Conservation (phyloP, 2,888 invertebrate species). For the Hyles lineata region DNA sequence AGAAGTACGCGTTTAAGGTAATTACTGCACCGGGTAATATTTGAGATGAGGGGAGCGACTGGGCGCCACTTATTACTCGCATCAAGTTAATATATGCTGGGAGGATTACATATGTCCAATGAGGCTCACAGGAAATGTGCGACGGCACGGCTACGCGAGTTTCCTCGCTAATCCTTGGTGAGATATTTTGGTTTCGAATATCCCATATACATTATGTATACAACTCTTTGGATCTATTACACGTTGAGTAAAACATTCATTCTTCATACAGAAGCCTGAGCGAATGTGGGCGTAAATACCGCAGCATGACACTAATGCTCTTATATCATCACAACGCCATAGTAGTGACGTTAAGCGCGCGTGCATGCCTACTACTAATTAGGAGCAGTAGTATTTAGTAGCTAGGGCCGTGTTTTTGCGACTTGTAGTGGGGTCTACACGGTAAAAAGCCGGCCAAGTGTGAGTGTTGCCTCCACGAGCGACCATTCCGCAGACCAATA, state of each 20-base stretch:
- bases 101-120: background rate
- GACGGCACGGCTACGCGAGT: background rate
- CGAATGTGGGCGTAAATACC: too few species aligned
- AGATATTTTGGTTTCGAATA: too few species aligned
- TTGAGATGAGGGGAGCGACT: background rate
- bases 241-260: too few species aligned
- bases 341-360: background rate
- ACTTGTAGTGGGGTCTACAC: background rate
- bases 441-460: background rate
- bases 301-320: too few species aligned
- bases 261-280: too few species aligned
- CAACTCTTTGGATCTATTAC: too few species aligned
- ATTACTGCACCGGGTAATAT: too few species aligned
- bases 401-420: background rate
- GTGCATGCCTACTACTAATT: background rate
- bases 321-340: background rate
- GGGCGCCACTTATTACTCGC: background rate
- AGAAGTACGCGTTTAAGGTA: background rate
- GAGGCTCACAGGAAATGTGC: background rate
- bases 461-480: background rate
- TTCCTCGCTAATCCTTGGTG: background rate
- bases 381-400: background rate
- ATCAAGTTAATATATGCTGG: background rate
- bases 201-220: too few species aligned
- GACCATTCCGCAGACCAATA: too few species aligned